Base-by-base conservation (phyloP, 2,888 invertebrate genomes). In the Lamproptera curius region DNA sequence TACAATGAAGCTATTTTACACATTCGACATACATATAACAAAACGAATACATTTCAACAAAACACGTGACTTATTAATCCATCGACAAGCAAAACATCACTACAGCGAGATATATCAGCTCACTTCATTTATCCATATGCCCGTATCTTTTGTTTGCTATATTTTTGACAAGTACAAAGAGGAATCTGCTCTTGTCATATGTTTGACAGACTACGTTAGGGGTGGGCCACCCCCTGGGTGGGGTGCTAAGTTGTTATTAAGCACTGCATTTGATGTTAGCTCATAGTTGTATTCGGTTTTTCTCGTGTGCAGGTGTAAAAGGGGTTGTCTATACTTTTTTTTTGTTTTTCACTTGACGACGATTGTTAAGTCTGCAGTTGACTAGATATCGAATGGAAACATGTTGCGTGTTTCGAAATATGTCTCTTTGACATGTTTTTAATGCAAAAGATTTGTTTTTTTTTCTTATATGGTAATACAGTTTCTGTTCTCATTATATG, bases 121-220 rank as follows among this genome's bases (percentile, higher is more conserved):
- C 85, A 83, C 84, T 86, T 87, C 87, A 86, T 86, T 86, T 83
- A 84, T 83, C 75, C 80, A 74, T 77, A 61, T 69, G 69, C 76
- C 52, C 74, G 76, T 84, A 86, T 85, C 85, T 86, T 86, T 87
- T 87, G 86, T 87, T 86, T 86, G 84, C 78, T 80, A 83, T 86
- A 87, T 87, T 87, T 87, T 87, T 87, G 86, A 87, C 86, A 87
- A 84, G 86, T 81, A 86, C 84, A 87, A 86, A 87, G 86, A 84
- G 73, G 70, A 77, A 85, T 85, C 86, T 85, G 86, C 76, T 76
- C 80, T 73, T 85, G 85, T 85, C 85, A 80, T 82, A 82, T 74
- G 85, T 86, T 86, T 87, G 86, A 86, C 83, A 82, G 82, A 73
- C 73, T 76, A 73, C 65, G 53, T 61, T 64, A 62, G 54, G 61